phyloP scores from a whole-genome alignment of 2,888 invertebrate species.

The Drosophila kokeensis region DNA sequence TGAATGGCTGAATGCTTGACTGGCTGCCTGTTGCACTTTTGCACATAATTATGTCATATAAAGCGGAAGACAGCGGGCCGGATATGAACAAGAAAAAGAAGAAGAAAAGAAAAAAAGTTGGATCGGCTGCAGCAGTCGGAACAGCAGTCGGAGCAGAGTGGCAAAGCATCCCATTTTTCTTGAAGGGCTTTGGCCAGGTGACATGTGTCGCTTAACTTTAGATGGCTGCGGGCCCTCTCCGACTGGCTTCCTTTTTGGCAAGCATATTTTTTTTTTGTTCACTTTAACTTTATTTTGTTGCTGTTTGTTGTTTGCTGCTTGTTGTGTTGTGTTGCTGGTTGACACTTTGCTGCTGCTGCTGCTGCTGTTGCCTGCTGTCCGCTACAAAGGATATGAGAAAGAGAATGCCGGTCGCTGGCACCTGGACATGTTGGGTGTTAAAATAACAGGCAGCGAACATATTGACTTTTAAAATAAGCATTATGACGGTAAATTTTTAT shows the following conservation, averaged over 20 bases:
- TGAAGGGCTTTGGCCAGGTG: conserved; percentile 57
- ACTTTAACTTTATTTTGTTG: conserved; percentile 68
- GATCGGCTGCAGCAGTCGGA: conserved; percentile 2
- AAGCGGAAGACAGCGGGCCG: conserved; percentile 70
- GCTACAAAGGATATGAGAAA: conserved; percentile 67
- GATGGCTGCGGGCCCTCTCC: conserved; percentile 56
- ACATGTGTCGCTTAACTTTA: conserved; percentile 79
- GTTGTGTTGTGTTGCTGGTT: conserved; percentile 56
- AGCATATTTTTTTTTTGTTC: conserved; percentile 36
- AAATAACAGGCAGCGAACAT: conserved; percentile 79
- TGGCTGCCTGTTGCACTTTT: conserved; percentile 75
- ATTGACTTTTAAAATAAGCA: conserved; percentile 81
- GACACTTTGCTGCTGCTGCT: conserved; percentile 55
- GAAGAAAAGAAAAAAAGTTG: background rate
- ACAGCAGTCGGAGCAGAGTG: background rate
- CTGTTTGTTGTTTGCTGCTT: conserved; percentile 56
- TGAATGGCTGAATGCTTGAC: conserved; percentile 21
- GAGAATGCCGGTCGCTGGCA: conserved; percentile 63
- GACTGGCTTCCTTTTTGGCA: conserved; percentile 52
- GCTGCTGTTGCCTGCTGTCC: conserved; percentile 46
- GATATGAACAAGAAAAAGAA: conserved; percentile 57
- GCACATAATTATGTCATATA: conserved; percentile 81
- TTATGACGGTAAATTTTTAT: conserved; percentile 79
- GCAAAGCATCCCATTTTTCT: conserved; percentile 30
- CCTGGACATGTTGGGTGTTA: conserved; percentile 79